A percentile compares a stretch with the other conserved stretches of the same genome.
Conservation (phyloP, 2,797 vertebrate species). For the Sphaeramia orbicularis region DNA sequence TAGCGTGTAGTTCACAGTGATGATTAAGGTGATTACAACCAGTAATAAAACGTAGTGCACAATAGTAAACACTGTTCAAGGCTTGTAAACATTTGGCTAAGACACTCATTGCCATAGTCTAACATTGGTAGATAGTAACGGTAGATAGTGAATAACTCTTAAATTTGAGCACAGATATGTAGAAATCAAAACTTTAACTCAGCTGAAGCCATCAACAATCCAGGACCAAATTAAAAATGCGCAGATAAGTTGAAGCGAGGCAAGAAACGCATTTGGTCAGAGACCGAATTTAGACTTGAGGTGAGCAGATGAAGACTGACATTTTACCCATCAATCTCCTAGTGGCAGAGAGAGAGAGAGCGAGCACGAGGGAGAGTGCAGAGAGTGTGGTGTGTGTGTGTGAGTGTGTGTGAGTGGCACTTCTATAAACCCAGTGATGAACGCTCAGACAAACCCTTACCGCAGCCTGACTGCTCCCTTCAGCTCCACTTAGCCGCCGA, state of each 20-base stretch:
- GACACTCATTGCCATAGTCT: too few species aligned
- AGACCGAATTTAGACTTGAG: conserved; percentile 43
- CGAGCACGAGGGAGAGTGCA: not conserved
- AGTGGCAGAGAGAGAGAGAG: conserved; percentile 32
- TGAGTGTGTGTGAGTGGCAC: conserved; percentile 90
- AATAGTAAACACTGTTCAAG: too few species aligned
- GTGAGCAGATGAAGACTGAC: conserved; percentile 81
- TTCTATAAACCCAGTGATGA: conserved; percentile 98
- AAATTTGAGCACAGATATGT: too few species aligned
- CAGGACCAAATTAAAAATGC: conserved; percentile 36
- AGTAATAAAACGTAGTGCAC: too few species aligned
- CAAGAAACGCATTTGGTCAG: conserved; percentile 21
- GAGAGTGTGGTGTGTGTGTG: conserved; percentile 41
- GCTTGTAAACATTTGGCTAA: too few species aligned
- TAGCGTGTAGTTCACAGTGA: too few species aligned
- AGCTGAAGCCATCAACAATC: conserved; percentile 12
- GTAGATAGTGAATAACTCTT: too few species aligned
- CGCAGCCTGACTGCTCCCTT: conserved; percentile 92
- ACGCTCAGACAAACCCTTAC: conserved; percentile 94
- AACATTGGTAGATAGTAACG: too few species aligned
- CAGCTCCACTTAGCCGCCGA: conserved; percentile 90
- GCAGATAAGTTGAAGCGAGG: conserved; percentile 7
- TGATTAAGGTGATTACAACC: too few species aligned
- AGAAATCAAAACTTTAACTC: too few species aligned
- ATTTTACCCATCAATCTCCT: conserved; percentile 63